Percentiles rank a stretch among this genome's conserved stretches.
Conservation (phyloP, 1,140 invertebrate genomes). For the Danaus melanippus region DNA sequence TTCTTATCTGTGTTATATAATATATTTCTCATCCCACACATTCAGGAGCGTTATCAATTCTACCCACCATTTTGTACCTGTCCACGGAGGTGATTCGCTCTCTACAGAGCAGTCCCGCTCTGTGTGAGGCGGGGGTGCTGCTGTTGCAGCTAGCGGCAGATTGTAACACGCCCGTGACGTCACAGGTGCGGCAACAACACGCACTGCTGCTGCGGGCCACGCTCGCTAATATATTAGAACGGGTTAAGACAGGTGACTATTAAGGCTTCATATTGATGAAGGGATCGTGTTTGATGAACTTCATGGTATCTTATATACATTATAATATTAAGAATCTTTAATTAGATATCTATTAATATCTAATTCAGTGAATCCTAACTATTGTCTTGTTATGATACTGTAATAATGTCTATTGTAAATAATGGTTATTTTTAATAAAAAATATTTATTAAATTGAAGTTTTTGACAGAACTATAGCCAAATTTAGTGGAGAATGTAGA, state of each 20-base stretch:
- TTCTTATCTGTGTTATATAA: too few relatives aligned
- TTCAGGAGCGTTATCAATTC: constrained; percentile 85
- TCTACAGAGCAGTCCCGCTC: constrained; percentile 72
- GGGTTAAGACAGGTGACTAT: constrained; percentile 83
- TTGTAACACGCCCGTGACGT: constrained; percentile 50
- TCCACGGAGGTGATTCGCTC: constrained; percentile 91
- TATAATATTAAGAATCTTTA: too few relatives aligned
- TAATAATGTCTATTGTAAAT: not conserved
- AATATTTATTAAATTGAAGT: too few relatives aligned
- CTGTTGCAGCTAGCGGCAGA: constrained; percentile 67
- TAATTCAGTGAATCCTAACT: too few relatives aligned
- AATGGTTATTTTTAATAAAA: not conserved
- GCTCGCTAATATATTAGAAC: constrained; percentile 89
- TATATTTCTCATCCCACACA: too few relatives aligned
- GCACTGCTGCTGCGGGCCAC: constrained; percentile 87
- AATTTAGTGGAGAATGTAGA: too few relatives aligned
- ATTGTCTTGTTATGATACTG: not conserved
- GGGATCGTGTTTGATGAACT: too few relatives aligned
- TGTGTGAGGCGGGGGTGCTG: constrained; percentile 74
- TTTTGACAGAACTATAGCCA: not conserved
- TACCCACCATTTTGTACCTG: constrained; percentile 94
- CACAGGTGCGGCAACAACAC: constrained; percentile 76
- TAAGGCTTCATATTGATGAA: not conserved
- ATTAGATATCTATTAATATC: too few relatives aligned
- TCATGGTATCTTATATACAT: too few relatives aligned